These are phyloP conservation scores for Electrophaes corylata DNA, from an alignment of 2,888 invertebrate species.

Conservation along the genomic window DNA sequence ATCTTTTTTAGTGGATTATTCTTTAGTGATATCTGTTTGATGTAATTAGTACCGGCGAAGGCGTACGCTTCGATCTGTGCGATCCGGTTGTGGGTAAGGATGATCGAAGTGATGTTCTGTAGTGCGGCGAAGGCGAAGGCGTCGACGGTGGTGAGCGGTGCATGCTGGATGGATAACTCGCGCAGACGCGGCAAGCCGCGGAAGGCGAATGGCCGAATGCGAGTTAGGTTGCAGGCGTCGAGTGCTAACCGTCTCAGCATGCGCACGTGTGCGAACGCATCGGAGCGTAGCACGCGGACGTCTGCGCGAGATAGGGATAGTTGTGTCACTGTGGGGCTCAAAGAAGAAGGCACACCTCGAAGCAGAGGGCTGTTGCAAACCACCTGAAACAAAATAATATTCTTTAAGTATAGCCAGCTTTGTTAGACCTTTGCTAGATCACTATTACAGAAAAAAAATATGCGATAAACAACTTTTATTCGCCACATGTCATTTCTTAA, in stretches of 20 bases:
- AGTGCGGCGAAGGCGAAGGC: slow-evolving; percentile 93
- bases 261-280: slow-evolving; percentile 92
- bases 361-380: slow-evolving; percentile 94
- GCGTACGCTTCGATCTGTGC: slow-evolving; percentile 89
- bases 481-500: not conserved
- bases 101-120: slow-evolving; percentile 90
- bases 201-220: slow-evolving; percentile 93
- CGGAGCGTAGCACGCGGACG: slow-evolving; percentile 91
- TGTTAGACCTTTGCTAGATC: not conserved
- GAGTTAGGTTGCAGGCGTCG: slow-evolving; percentile 94
- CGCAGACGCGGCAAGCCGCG: slow-evolving; percentile 90
- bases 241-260: slow-evolving; percentile 92
- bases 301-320: slow-evolving; percentile 94
- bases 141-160: slow-evolving; percentile 91
- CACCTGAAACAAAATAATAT: slow-evolving; percentile 84
- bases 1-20: slow-evolving; percentile 93
- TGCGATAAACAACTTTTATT: too few relatives aligned
- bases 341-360: slow-evolving; percentile 90
- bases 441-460: too few relatives aligned
- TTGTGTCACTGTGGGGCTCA: slow-evolving; percentile 92
- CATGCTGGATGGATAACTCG: slow-evolving; percentile 93
- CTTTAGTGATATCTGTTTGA: slow-evolving; percentile 91
- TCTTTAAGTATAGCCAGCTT: slow-evolving; percentile 1
- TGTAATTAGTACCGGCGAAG: slow-evolving; percentile 93
- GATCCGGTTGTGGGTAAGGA: slow-evolving; percentile 88